Percentiles rank a stretch among this genome's conserved stretches.
These are phyloP conservation scores for Poeciliopsis retropinna DNA, from an alignment of 2,113 vertebrate species.

Conservation along the genomic window DNA sequence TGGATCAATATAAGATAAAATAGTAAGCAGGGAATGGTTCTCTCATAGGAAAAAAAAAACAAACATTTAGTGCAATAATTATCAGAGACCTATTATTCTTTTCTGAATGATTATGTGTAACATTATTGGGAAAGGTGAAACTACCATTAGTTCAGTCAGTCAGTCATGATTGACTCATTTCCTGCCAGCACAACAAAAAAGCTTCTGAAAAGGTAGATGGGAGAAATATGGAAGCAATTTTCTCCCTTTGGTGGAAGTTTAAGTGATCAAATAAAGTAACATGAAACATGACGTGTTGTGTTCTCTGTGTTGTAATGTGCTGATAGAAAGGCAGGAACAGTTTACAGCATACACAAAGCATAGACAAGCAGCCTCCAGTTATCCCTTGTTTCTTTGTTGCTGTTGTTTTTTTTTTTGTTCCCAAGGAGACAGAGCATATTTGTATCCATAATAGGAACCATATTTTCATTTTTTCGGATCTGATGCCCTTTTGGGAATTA, in stretches of 20 bases:
- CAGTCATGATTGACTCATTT: conserved; percentile 48
- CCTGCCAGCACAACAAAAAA: conserved; percentile 3
- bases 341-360: background rate
- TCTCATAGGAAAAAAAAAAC: background rate
- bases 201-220: background rate
- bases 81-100: background rate
- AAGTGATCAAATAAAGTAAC: conserved; percentile 6
- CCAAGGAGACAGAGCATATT: background rate
- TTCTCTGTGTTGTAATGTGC: no score
- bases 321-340: background rate
- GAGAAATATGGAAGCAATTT: conserved; percentile 5
- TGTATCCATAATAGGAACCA: background rate
- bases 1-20: background rate
- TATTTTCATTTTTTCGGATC: background rate
- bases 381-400: background rate
- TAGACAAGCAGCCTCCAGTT: background rate
- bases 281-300: no score
- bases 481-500: background rate
- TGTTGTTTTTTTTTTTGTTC: background rate
- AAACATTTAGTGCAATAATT: conserved; percentile 12
- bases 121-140: conserved; percentile 26
- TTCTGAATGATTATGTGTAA: conserved; percentile 12
- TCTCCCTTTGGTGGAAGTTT: conserved; percentile 13
- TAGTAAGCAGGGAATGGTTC: background rate
- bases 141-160: conserved; percentile 6